phyloP scores from a whole-genome alignment of 1,140 invertebrate genomes.

The Aricia agestis region DNA sequence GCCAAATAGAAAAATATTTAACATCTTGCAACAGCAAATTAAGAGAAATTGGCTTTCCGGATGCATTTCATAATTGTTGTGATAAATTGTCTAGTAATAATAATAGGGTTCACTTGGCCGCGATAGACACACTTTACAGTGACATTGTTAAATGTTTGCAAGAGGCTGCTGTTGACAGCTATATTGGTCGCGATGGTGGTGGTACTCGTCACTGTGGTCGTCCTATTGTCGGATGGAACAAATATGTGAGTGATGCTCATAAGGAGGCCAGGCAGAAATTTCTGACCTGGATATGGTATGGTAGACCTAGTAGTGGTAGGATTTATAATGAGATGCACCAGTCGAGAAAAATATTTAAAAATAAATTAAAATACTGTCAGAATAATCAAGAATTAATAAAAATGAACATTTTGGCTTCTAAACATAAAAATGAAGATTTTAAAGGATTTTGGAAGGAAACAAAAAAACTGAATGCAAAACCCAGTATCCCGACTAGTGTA shows the following conservation, averaged over 20 bases:
- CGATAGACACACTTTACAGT: constrained; percentile 18
- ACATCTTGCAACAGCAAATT: constrained; percentile 12
- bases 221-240: constrained; percentile 21
- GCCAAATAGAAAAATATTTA: too few relatives aligned
- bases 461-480: neutral
- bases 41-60: constrained; percentile 5
- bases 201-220: neutral
- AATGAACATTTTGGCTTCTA: constrained; percentile 5
- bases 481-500: neutral
- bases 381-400: constrained; percentile 15
- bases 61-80: constrained; percentile 11
- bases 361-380: constrained; percentile 17
- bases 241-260: constrained; percentile 14
- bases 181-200: neutral
- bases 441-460: constrained; percentile 3
- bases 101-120: neutral
- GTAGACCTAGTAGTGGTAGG: constrained; percentile 5
- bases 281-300: constrained; percentile 11
- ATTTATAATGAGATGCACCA: neutral
- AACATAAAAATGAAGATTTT: constrained; percentile 5
- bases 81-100: constrained; percentile 14
- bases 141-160: constrained; percentile 16
- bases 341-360: constrained; percentile 12
- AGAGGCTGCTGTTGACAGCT: constrained; percentile 4
- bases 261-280: constrained; percentile 16